Percentiles rank a stretch among this genome's conserved stretches.
Evolutionary conservation across 2,888 invertebrate genomes (phyloP).

Genomic region (Hyalella azteca): DNA sequence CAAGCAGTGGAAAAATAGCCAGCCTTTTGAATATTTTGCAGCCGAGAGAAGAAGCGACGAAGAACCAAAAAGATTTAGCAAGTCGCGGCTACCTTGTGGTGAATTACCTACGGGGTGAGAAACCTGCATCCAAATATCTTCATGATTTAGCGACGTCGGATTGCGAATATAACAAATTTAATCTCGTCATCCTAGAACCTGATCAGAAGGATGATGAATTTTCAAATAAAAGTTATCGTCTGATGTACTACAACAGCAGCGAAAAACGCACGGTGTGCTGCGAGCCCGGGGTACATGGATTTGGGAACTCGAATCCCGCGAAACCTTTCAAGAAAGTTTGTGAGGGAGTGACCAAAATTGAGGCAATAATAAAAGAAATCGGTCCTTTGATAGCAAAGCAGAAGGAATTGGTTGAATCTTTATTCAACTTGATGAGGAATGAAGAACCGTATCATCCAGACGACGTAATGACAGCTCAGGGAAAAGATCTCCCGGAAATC

Average conservation of each 20-base stretch:
- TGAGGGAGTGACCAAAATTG: constrained; percentile 40
- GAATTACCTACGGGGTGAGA: constrained; percentile 26
- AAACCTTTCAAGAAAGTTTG: constrained; percentile 52
- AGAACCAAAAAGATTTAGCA: not conserved
- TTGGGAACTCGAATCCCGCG: constrained; percentile 43
- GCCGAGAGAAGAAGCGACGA: not conserved
- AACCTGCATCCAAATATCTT: constrained; percentile 33
- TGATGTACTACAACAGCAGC: constrained; percentile 28
- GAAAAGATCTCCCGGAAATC: constrained; percentile 32
- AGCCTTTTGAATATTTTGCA: constrained; percentile 49
- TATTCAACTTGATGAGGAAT: constrained; percentile 46
- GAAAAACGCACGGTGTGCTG: not conserved
- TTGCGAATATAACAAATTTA: constrained; percentile 40
- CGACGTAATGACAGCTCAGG: constrained; percentile 43
- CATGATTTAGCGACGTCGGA: constrained; percentile 27
- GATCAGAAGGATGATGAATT: not conserved
- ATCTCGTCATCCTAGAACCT: constrained; percentile 43
- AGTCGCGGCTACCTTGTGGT: constrained; percentile 47
- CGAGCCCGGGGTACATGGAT: constrained; percentile 44
- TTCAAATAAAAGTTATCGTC: not conserved
- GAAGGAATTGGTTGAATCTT: constrained; percentile 35
- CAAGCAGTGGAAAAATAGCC: constrained; percentile 44
- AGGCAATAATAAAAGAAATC: constrained; percentile 40
- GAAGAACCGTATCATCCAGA: constrained; percentile 43
- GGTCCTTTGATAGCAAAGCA: constrained; percentile 39